These are phyloP conservation scores for Oasisia sp. DNA, from an alignment of 2,888 invertebrate species.

Conservation along the genomic window DNA sequence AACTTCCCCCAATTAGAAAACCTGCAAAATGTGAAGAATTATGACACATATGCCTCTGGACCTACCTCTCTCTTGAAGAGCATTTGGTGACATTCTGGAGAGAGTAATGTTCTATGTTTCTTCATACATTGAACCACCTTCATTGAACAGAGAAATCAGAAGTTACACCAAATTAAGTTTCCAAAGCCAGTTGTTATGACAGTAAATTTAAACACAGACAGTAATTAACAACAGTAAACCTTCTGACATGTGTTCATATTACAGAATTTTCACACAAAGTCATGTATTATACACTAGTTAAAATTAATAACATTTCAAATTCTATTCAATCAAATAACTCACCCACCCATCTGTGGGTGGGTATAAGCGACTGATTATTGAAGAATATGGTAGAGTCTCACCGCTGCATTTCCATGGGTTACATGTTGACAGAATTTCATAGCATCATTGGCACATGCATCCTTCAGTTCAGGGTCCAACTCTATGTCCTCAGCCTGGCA, in stretches of 20 bases:
- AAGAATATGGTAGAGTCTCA: constrained; percentile 40
- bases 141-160: neutral
- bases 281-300: no score
- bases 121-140: constrained; percentile 70
- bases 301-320: no score
- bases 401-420: constrained; percentile 57
- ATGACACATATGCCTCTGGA: neutral
- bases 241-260: no score
- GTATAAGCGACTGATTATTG: neutral
- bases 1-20: neutral
- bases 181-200: no score
- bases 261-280: no score
- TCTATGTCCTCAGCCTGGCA: constrained; percentile 86
- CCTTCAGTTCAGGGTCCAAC: constrained; percentile 66
- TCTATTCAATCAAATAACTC: no score
- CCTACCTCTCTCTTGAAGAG: constrained; percentile 79
- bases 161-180: neutral
- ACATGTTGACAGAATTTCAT: constrained; percentile 50
- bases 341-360: neutral
- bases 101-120: constrained; percentile 68
- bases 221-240: no score
- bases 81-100: constrained; percentile 77
- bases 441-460: constrained; percentile 54
- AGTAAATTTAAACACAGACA: no score
- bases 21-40: neutral